Base-by-base conservation (phyloP, 2,113 vertebrate species). In the Oncorhynchus nerka region DNA sequence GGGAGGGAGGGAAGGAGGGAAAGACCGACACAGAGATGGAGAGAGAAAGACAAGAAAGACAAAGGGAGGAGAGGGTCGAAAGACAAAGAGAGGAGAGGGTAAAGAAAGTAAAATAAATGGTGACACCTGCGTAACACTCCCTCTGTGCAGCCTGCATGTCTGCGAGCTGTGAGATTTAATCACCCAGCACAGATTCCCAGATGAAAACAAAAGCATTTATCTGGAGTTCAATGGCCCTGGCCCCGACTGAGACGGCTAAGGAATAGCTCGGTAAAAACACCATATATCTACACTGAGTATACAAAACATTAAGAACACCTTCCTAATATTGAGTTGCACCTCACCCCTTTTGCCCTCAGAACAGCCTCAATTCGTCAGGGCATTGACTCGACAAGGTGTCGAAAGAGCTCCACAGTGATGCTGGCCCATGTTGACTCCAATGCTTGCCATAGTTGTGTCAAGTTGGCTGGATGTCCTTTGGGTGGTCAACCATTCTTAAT, bases 91-190 rank as follows among this genome's bases (percentile, higher is more conserved):
- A 9, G 39, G 39, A 45, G 9, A 45, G 39, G 39, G 9, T 11
- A 11, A 45, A 11, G 8, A 45, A 1, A 45, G 39, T 45, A 11
- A 45, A 45, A 45, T 71, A 77, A 84, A 85, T 64, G 68, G 57
- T 73, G 70, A 75, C 79, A 87, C 86, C 89, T 86, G 90, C 86
- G 87, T 65, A 55, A 77, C 81, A 75, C 67, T 87, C 67, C 49
- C 57, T 70, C 55, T 69, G 69, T 62, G 80, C 75, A 55, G 30
- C 30, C 16, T 72, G 79, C 75, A 72, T 55, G 51, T 4, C 12
- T 55, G 16, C 3, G 62, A 61, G 70, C 71, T 30, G 71, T 49
- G 1, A 67, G 72, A 62, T 57, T 85, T 84, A 77, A 84, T 89
- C 13, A 45, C 34, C 82, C 78, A 65, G 74, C 77, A 70, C 22